Base-by-base conservation (phyloP, 2,888 invertebrate genomes). In the Melitaea athalia region DNA sequence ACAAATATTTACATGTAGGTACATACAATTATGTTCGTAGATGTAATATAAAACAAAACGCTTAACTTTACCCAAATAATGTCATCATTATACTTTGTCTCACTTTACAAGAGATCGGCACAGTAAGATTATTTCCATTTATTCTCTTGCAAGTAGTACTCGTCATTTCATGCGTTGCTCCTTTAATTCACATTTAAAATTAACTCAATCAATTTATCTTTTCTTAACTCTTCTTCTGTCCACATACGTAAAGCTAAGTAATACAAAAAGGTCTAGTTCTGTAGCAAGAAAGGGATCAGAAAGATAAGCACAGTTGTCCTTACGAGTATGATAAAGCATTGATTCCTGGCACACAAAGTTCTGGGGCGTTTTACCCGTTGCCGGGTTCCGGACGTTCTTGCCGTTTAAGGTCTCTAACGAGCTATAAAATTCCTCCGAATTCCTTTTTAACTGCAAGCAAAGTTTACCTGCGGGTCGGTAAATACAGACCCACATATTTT, bases 391-490 rank as follows among this genome's bases (percentile, higher is more conserved):
- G 57, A 64, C 57, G 61, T 33, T 50, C 55, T 45, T 57, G 6
- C 31, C 83, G 82, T 81, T 86, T 85, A 85, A 87, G 85, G 88
- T 87, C 87, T 85, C 91, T 91, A 91, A 91, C 89, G 89, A 90
- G 87, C 89, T 85, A 89, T 90, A 90, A 90, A 91, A 91, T 82
- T 86, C 81, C 78, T 77, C 81, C 78, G 81, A 85, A 88, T 87
- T 90, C 85, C 86, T 89, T 89, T 91, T 89, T 88, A 89, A 89
- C 87, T 87, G 87, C 84, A 85, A 79, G 79, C 82, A 77, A 84
- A 88, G 87, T 90, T 88, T 87, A 89, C 91, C 89, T 90, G 90
- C 88, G 89, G 91, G 90, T 86, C 77, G 83, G 90, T 86, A 91
- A 90, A 91, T 87, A 90, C 81, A 81, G 80, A 82, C 85, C 87